Base-by-base conservation (phyloP, 2,888 invertebrate species). In the Heliconius ismenius region DNA sequence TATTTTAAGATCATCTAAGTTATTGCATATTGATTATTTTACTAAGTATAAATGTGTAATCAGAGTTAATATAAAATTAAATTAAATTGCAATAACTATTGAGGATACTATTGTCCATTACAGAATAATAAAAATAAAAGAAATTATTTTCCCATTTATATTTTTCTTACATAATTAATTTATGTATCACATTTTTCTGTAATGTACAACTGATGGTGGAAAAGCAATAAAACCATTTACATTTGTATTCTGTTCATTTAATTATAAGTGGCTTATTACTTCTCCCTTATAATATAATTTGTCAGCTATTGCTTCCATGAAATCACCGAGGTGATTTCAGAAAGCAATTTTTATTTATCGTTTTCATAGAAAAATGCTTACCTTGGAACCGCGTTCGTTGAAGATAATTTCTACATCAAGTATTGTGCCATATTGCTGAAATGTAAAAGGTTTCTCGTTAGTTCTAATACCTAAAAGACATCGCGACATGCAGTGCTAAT, bases 401-500 rank as follows among this genome's bases (percentile, higher is more conserved):
- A 99, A 99, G 94, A 99, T 99, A 89, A 99, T 99, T 96, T 99
- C 99, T 94, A 99, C 99, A 95, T 99, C 99, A 93, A 99, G 96
- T 92, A 99, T 99, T 89, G 97, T 97, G 91, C 99, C 99, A 95
- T 98, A 99, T 97, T 99, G 98, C 98, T 99, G 96, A 90, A 97
- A 96, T 91, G 89, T 87, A 94, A 94, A 92, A 92, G 82, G 83
- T 76, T 49, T 58, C 73, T 65, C 54, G 74, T 82, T 81, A 82
- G 78, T 79, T 75, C 76, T 75, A 76, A 60, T 68, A 64, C n/a
- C 76, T 76, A 78, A 73, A 26, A n/a, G 78, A 78, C 36, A 78
- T 76, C 13, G 75, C 76, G 43, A 72, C 83, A 83, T 83, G 83
- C 83, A 79, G 83, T 82, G 84, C 83, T 75, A 79, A 79, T 75